Conservation (phyloP, 2,797 vertebrate species). For the Enoplosus armatus region DNA sequence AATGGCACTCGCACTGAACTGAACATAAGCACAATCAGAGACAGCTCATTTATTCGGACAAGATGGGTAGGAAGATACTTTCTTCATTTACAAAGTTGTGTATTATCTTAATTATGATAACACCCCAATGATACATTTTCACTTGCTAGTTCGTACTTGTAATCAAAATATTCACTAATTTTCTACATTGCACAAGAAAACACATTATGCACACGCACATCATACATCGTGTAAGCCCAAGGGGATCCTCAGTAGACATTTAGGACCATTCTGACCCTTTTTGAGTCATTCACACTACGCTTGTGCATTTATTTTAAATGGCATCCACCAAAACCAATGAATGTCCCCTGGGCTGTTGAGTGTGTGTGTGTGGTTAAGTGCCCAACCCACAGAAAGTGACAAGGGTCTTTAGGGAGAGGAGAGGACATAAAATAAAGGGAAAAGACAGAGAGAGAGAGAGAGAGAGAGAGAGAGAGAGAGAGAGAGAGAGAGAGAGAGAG, state of each 20-base stretch:
- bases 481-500: conserved; percentile 30
- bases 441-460: conserved; percentile 25
- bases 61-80: background rate
- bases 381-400: conserved; percentile 39
- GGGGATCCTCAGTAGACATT: conserved; percentile 5
- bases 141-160: background rate
- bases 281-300: conserved; percentile 19
- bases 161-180: background rate
- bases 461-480: conserved; percentile 20
- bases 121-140: background rate
- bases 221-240: background rate
- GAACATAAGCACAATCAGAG: background rate
- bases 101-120: background rate
- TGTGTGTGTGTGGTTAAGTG: conserved; percentile 38
- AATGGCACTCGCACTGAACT: background rate
- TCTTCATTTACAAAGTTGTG: background rate
- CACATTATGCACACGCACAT: conserved; percentile 10
- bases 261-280: conserved; percentile 3
- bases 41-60: background rate
- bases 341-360: conserved; percentile 15
- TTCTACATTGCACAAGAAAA: background rate
- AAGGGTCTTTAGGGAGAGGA: conserved; percentile 43
- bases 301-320: conserved; percentile 46
- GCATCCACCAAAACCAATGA: conserved; percentile 21
- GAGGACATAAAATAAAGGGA: conserved; percentile 39